Conservation (phyloP, 2,888 invertebrate species). For the Ichneumoninae sp. region DNA sequence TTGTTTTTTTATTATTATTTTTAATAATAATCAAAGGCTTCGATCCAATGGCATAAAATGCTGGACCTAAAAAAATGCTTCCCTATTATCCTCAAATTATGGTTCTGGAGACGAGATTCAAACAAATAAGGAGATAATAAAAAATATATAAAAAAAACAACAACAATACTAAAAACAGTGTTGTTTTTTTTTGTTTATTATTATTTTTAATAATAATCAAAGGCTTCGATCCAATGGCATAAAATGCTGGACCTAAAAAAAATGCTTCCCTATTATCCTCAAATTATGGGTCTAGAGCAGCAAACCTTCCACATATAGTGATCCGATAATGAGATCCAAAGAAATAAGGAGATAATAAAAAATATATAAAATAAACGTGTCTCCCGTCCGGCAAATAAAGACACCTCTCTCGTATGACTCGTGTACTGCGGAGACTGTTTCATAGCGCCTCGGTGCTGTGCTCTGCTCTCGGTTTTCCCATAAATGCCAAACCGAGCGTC, state of each 20-base stretch:
- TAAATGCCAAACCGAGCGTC: constrained; percentile 58
- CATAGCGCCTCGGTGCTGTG: constrained; percentile 10
- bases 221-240: too few relatives aligned
- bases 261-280: not conserved
- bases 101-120: not conserved
- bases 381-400: not conserved
- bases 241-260: too few relatives aligned
- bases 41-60: too few relatives aligned
- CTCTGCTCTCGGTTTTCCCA: constrained; percentile 42
- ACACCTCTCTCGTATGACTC: constrained; percentile 15
- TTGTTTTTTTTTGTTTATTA: too few relatives aligned
- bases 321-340: not conserved
- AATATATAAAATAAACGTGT: not conserved
- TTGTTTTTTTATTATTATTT: too few relatives aligned
- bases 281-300: not conserved
- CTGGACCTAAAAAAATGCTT: not conserved
- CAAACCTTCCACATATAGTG: not conserved
- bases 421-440: not conserved
- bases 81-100: constrained; percentile 2
- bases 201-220: too few relatives aligned
- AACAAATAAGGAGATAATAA: not conserved
- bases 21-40: too few relatives aligned
- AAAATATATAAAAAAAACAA: not conserved
- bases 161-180: too few relatives aligned
- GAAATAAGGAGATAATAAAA: not conserved